Evolutionary conservation across 2,797 vertebrate genomes (phyloP).

Genomic region (Enteromius trimaculatus): DNA sequence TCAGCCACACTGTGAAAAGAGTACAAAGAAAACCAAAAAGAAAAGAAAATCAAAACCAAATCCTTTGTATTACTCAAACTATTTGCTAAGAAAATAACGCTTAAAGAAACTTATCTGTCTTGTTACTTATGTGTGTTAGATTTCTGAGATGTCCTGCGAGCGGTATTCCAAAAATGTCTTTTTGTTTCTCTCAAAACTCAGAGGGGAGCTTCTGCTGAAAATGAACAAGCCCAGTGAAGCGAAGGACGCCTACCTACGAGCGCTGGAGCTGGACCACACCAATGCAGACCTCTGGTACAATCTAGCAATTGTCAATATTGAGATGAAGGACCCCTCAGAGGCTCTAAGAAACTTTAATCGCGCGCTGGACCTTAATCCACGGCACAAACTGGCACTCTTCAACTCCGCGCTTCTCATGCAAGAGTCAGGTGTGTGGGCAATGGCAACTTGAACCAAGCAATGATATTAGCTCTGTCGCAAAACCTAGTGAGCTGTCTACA

Average conservation of each 20-base stretch:
- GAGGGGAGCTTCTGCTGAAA: constrained; percentile 95
- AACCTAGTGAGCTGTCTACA: not conserved
- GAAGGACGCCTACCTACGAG: constrained; percentile 92
- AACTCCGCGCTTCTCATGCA: constrained; percentile 98
- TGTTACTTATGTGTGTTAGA: constrained; percentile 33
- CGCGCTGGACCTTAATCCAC: constrained; percentile 90
- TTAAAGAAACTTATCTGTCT: constrained; percentile 40
- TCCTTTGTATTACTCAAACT: constrained; percentile 8
- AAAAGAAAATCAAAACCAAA: not conserved
- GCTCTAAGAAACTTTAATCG: constrained; percentile 94
- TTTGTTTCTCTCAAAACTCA: constrained; percentile 63
- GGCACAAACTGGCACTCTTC: constrained; percentile 93
- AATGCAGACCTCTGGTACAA: constrained; percentile 99
- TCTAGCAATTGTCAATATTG: constrained; percentile 96
- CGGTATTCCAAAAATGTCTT: constrained; percentile 27
- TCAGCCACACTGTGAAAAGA: not conserved
- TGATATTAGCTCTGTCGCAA: not conserved
- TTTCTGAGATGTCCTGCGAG: constrained; percentile 21
- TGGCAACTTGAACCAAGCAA: not conserved
- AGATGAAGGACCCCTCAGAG: constrained; percentile 94
- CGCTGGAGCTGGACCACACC: constrained; percentile 88
- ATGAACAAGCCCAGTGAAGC: constrained; percentile 97
- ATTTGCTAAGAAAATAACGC: constrained; percentile 35
- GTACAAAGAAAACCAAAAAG: not conserved
- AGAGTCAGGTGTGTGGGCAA: constrained; percentile 88